These are phyloP conservation scores for Sebastes itinus DNA, from an alignment of 2,797 vertebrate species.

Conservation along the genomic window DNA sequence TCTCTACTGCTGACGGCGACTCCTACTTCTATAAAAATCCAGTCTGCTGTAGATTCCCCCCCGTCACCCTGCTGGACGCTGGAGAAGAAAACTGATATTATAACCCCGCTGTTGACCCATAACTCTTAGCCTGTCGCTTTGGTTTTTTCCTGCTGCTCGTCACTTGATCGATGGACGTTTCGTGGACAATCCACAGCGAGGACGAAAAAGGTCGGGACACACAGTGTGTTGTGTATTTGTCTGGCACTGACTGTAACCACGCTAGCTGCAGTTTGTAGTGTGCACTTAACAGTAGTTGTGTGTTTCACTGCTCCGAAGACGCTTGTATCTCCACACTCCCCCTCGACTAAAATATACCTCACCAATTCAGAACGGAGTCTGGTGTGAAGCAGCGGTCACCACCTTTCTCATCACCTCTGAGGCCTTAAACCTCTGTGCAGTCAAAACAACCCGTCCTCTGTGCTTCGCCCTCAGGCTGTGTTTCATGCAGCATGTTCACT, in stretches of 20 bases:
- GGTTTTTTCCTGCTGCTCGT: slow-evolving; percentile 44
- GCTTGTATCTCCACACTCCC: not conserved
- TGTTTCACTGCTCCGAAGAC: slow-evolving; percentile 53
- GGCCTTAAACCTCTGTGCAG: slow-evolving; percentile 69
- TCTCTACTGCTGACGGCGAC: slow-evolving; percentile 33
- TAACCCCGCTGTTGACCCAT: slow-evolving; percentile 23
- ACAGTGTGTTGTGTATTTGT: slow-evolving; percentile 57
- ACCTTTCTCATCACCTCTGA: slow-evolving; percentile 58
- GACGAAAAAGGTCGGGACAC: slow-evolving; percentile 19
- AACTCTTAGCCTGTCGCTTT: slow-evolving; percentile 35
- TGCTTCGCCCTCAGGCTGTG: not conserved
- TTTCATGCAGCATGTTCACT: slow-evolving; percentile 34
- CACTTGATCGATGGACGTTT: slow-evolving; percentile 9
- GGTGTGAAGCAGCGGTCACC: slow-evolving; percentile 27
- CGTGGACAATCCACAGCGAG: slow-evolving; percentile 9
- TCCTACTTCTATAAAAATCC: not conserved
- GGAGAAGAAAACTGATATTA: slow-evolving; percentile 27
- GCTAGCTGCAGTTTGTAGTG: slow-evolving; percentile 61
- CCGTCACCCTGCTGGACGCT: not conserved
- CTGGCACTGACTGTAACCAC: slow-evolving; percentile 61
- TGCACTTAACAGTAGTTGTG: slow-evolving; percentile 55
- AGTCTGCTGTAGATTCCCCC: slow-evolving; percentile 36
- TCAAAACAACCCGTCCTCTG: not conserved
- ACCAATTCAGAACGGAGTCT: slow-evolving; percentile 19
- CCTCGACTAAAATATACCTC: slow-evolving; percentile 50